Conservation (phyloP, 2,113 vertebrate genomes). For the Vicugna pacos region DNA sequence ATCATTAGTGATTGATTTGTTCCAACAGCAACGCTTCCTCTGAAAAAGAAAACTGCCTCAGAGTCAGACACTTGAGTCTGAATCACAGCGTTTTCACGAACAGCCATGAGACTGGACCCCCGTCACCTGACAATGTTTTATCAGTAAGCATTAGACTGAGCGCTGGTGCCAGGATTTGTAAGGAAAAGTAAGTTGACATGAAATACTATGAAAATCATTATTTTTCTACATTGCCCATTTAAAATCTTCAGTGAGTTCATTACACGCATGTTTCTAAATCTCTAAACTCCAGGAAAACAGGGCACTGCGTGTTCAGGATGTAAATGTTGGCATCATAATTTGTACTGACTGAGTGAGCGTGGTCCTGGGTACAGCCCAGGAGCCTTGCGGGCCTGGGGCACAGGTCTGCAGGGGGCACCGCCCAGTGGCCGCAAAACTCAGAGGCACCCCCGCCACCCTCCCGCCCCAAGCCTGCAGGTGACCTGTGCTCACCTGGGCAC, state of each 20-base stretch:
- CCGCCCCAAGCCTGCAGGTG: too few species aligned
- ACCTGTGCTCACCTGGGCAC: too few species aligned
- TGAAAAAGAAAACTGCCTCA: neutral
- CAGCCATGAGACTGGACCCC: neutral
- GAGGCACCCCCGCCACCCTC: too few species aligned
- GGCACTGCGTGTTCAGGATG: too few species aligned
- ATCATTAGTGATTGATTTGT: neutral
- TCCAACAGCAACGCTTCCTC: neutral
- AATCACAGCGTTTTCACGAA: neutral
- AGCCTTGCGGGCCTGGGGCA: too few species aligned
- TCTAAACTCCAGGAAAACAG: neutral
- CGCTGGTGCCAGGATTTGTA: neutral
- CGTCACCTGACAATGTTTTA: neutral
- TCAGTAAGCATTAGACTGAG: neutral
- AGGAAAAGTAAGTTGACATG: neutral
- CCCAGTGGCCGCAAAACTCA: too few species aligned
- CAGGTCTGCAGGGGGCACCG: too few species aligned
- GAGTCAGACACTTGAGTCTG: neutral
- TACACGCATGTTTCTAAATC: neutral
- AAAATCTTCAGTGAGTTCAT: neutral
- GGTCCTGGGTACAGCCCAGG: too few species aligned
- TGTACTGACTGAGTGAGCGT: neutral
- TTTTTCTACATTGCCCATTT: neutral
- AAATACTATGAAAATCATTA: neutral
- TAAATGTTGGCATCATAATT: neutral